Base-by-base conservation (phyloP, 1,140 invertebrate species). In the Chionoecetes opilio region DNA sequence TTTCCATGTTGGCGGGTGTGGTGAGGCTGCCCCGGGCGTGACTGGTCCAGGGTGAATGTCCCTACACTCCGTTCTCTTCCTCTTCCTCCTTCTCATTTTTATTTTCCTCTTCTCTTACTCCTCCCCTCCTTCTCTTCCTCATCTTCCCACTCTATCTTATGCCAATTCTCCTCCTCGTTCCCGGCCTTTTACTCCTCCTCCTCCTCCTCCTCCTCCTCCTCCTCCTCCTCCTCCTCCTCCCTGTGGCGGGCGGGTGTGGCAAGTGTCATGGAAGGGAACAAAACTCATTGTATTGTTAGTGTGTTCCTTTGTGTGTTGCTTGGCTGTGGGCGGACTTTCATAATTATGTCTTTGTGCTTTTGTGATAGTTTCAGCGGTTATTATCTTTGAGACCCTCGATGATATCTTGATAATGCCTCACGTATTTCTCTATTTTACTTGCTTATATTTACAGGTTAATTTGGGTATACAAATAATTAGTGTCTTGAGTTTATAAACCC, bases 11-110 rank as follows among this genome's bases (percentile, higher is more conserved):
- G 63, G 63, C 63, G 63, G 63, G 63, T 21, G 63, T 75, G 63
- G 63, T n/a, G 26, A 75, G 63, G 63, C 63, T 75, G 63, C 63
- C 63, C 63, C 63, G 63, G 63, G 63, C 63, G 63, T 75, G 63
- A 75, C 63, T 75, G 63, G 63, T 75, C 63, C 63, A 75, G 63
- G 63, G 63, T 75, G 26, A 75, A 75, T 75, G 63, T 34, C 32
- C 86, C 38, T 34, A 31, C 2, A n/a, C 32, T 35, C 86, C n/a
- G 6, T 87, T 11, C 32, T 87, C 26, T 34, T 87, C 26, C 85
- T 32, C 26, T 34, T 35, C 46, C 46, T 53, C 46, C 46, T 53
- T 17, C 46, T 53, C 31, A 31, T 17, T 8, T n/a, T n/a, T n/a
- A n/a, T n/a, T n/a, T n/a, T n/a, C n/a, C n/a, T 31, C 21, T 32